These are phyloP conservation scores for Hylaeus anthracinus DNA, from an alignment of 1,140 invertebrate species.

Conservation along the genomic window DNA sequence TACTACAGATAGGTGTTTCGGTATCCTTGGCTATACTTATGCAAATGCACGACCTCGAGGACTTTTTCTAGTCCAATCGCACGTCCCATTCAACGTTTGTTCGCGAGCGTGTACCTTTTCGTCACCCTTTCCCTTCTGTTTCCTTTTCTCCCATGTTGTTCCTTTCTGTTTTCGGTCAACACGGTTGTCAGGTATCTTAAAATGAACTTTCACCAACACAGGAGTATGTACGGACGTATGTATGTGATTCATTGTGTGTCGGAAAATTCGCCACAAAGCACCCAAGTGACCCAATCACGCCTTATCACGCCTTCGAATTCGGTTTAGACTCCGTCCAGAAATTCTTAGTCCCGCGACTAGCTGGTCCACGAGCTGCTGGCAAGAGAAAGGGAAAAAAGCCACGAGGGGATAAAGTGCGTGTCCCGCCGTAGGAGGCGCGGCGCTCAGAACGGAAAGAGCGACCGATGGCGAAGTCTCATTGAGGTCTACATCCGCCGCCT, in stretches of 20 bases:
- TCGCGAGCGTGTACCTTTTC: not conserved
- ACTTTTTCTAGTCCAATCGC: slow-evolving; percentile 28
- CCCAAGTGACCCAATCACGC: too few species aligned
- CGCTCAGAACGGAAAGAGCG: slow-evolving; percentile 18
- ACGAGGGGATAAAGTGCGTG: slow-evolving; percentile 2
- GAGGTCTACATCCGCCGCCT: slow-evolving; percentile 46
- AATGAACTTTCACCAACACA: not conserved
- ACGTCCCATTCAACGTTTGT: slow-evolving; percentile 25
- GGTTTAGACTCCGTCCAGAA: too few species aligned
- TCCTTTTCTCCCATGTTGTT: too few species aligned
- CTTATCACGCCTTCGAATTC: too few species aligned
- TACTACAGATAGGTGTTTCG: not conserved
- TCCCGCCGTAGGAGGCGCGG: slow-evolving; percentile 24
- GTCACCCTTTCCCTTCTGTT: not conserved
- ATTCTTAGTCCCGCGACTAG: too few species aligned
- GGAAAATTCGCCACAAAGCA: too few species aligned
- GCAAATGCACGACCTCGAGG: slow-evolving; percentile 46
- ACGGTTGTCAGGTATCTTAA: not conserved
- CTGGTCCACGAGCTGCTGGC: too few species aligned
- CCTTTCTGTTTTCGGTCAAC: not conserved
- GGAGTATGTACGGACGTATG: too few species aligned
- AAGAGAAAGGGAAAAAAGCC: not conserved
- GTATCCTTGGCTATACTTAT: slow-evolving; percentile 25
- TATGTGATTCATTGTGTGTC: too few species aligned
- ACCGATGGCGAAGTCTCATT: slow-evolving; percentile 30